Conservation (phyloP, 2,113 vertebrate genomes). For the Eira barbara region DNA sequence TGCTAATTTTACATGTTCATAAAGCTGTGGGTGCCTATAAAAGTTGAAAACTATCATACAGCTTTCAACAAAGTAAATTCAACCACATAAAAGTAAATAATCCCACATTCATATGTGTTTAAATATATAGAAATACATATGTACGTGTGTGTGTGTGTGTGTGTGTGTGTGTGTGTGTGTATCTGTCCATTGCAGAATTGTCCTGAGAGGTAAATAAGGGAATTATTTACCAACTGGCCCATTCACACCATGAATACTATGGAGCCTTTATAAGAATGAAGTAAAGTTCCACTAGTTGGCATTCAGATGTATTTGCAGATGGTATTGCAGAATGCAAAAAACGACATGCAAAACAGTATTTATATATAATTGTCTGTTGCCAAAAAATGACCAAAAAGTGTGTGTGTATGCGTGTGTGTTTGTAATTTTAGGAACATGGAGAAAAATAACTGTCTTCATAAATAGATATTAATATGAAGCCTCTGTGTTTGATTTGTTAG, state of each 20-base stretch:
- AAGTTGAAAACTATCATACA: not conserved
- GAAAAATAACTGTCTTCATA: not conserved
- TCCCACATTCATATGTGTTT: not conserved
- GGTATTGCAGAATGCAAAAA: not conserved
- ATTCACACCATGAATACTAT: not conserved
- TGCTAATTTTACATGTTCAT: not conserved
- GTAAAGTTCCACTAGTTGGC: accelerated
- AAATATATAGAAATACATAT: not conserved
- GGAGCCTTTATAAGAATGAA: not conserved
- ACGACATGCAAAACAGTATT: not conserved
- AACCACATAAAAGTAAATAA: not conserved
- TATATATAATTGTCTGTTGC: not conserved
- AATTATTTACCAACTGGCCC: not conserved
- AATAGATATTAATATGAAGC: not conserved
- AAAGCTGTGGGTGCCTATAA: not conserved
- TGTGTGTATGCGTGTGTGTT: not conserved
- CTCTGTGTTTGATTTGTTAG: not conserved
- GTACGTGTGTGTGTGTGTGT: not conserved
- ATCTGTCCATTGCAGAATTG: not conserved
- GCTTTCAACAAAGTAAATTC: not conserved
- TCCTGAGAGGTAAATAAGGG: not conserved
- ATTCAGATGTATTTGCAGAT: not conserved
- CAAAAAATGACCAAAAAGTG: not conserved
- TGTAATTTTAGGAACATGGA: not conserved
- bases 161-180: too few species aligned